Percentiles rank a stretch among this genome's conserved stretches.
These are phyloP conservation scores for Acinonyx jubatus DNA, from an alignment of 2,113 vertebrate genomes.

Conservation along the genomic window DNA sequence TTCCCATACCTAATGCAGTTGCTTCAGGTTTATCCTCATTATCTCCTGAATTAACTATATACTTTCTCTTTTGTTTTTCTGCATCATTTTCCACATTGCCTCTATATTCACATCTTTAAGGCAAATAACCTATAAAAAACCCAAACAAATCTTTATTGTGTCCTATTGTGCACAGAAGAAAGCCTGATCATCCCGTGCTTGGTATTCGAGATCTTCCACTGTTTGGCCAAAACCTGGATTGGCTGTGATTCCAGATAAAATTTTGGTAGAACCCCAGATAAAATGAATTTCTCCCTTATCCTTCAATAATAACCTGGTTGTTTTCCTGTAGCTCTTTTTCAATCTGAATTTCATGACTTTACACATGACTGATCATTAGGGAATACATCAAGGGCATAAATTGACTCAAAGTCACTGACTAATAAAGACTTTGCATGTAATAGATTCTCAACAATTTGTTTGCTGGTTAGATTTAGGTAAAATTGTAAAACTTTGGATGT, in stretches of 20 bases:
- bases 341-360: neutral
- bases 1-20: neutral
- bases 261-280: neutral
- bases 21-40: neutral
- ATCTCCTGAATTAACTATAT: neutral
- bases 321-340: neutral
- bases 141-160: neutral
- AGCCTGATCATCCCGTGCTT: neutral
- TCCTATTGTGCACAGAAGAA: neutral
- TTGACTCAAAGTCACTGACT: neutral
- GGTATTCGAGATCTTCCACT: neutral
- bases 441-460: conserved; percentile 1
- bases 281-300: neutral
- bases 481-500: neutral
- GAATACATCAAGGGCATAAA: neutral
- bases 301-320: neutral
- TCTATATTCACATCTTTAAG: neutral
- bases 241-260: neutral
- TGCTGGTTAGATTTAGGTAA: conserved; percentile 9
- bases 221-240: neutral
- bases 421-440: neutral
- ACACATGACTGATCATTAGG: neutral
- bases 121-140: neutral
- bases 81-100: neutral
- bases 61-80: neutral